These are phyloP conservation scores for Microcaecilia unicolor DNA, from an alignment of 2,797 vertebrate species.

Conservation along the genomic window DNA sequence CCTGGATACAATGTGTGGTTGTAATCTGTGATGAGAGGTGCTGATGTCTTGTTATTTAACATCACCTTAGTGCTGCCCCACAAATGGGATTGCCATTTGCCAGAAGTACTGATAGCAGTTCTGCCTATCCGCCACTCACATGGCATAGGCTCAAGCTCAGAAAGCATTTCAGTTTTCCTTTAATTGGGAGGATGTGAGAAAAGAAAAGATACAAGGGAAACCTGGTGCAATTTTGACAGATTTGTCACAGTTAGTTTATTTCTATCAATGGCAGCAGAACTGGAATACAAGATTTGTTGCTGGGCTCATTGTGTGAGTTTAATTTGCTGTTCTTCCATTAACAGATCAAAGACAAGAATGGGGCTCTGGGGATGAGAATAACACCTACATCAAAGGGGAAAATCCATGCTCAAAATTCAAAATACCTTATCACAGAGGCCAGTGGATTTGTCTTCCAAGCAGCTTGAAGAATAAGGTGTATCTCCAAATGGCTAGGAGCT, in stretches of 20 bases:
- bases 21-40: no score
- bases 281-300: slow-evolving; percentile 59
- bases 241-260: slow-evolving; percentile 61
- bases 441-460: no score
- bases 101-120: slow-evolving; percentile 24
- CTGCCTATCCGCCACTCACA: slow-evolving; percentile 28
- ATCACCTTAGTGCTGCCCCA: no score
- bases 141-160: slow-evolving; percentile 37
- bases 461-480: no score
- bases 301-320: slow-evolving; percentile 58
- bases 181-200: slow-evolving; percentile 53
- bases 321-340: slow-evolving; percentile 67
- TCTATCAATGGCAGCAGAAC: slow-evolving; percentile 56
- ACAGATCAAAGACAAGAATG: slow-evolving; percentile 63
- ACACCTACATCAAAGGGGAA: no score
- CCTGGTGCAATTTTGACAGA: slow-evolving; percentile 54
- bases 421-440: no score
- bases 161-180: slow-evolving; percentile 47
- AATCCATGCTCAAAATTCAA: no score
- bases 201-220: slow-evolving; percentile 40
- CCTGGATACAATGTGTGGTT: no score
- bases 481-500: no score
- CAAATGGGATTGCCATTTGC: slow-evolving; percentile 22
- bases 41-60: no score
- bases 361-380: slow-evolving; percentile 64